Conservation (phyloP, 2,888 invertebrate species). For the Bombyx huttoni region DNA sequence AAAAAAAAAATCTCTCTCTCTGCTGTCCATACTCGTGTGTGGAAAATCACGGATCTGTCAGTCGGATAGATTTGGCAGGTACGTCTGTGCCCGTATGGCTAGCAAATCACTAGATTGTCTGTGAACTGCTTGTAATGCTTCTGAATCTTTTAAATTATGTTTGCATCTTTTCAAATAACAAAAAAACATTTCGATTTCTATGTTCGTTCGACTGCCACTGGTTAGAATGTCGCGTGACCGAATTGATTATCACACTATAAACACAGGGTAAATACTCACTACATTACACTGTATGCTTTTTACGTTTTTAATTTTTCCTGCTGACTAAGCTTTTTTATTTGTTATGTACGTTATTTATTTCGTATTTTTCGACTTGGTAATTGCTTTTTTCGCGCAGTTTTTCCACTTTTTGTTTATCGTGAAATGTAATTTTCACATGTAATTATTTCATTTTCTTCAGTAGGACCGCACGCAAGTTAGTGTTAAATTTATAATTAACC, state of each 20-base stretch:
- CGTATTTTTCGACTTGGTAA: background rate
- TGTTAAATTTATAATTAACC: background rate
- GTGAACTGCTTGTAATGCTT: no score
- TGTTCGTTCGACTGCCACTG: conserved; percentile 7
- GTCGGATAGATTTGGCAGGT: no score
- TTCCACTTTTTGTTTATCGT: background rate
- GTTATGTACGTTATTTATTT: background rate
- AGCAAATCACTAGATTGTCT: no score
- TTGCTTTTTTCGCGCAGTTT: background rate
- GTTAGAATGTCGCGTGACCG: conserved; percentile 29
- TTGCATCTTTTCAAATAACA: background rate
- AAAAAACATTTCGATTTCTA: background rate
- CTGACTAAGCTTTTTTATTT: conserved; percentile 1
- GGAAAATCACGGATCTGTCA: no score
- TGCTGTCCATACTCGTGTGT: no score
- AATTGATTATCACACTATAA: conserved; percentile 45
- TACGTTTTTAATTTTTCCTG: conserved; percentile 15
- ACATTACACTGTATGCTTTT: conserved; percentile 14
- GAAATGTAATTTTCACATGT: background rate
- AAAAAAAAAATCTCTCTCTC: no score
- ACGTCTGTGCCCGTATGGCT: no score
- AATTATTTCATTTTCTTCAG: background rate
- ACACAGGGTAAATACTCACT: conserved; percentile 21
- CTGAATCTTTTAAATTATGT: no score
- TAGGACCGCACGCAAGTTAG: background rate